These are phyloP conservation scores for Psococerastis gibbosa DNA, from an alignment of 2,888 invertebrate genomes.

Conservation along the genomic window DNA sequence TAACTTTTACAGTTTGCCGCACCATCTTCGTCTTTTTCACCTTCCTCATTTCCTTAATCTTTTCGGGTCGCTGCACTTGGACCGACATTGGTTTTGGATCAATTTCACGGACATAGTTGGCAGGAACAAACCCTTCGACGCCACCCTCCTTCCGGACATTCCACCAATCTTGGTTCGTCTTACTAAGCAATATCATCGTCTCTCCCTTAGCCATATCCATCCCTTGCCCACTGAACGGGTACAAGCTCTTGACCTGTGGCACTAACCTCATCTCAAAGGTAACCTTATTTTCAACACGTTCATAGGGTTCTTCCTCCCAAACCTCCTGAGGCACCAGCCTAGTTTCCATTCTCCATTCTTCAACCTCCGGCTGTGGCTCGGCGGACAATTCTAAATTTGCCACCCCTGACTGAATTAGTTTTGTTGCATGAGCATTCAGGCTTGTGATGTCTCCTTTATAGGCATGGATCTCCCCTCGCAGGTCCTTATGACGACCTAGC, in stretches of 20 bases:
- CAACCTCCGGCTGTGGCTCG: conserved; percentile 39
- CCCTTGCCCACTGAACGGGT: conserved; percentile 83
- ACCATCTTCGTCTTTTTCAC: conserved; percentile 82
- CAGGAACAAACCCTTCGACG: conserved; percentile 91
- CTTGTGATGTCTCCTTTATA: conserved; percentile 69
- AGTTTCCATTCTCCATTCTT: conserved; percentile 60
- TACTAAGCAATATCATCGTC: conserved; percentile 78
- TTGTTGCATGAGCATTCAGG: conserved; percentile 58
- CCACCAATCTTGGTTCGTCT: conserved; percentile 99
- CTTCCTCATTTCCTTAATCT: conserved; percentile 60
- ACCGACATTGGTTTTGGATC: conserved; percentile 72
- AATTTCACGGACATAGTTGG: conserved; percentile 85
- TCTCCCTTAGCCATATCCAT: conserved; percentile 85
- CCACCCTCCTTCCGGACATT: conserved; percentile 85
- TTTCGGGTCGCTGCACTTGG: conserved; percentile 69
- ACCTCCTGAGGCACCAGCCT: conserved; percentile 76
- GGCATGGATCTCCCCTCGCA: conserved; percentile 75
- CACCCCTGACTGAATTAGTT: conserved; percentile 57
- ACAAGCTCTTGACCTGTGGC: conserved; percentile 71
- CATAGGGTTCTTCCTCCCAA: conserved; percentile 80
- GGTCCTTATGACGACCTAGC: conserved; percentile 65
- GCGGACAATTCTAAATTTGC: conserved; percentile 41
- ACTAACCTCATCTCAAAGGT: conserved; percentile 71
- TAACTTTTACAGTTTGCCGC: conserved; percentile 65
- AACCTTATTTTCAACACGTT: conserved; percentile 66